These are phyloP conservation scores for Varroa destructor DNA, from an alignment of 1,140 invertebrate species.

Conservation along the genomic window DNA sequence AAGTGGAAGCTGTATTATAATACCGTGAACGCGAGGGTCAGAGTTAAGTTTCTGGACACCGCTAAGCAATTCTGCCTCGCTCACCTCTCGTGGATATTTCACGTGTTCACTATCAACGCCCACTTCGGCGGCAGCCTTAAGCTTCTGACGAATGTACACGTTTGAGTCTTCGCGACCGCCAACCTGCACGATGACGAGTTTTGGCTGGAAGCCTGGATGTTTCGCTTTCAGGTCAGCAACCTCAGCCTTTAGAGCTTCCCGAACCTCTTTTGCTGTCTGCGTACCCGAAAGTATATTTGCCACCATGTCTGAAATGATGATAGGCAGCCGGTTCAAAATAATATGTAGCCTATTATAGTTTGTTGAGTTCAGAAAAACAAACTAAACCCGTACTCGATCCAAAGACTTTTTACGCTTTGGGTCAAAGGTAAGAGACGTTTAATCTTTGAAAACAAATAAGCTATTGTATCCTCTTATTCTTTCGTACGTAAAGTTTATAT, in stretches of 20 bases:
- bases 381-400: no score
- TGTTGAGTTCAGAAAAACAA: no score
- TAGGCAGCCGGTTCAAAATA: not conserved
- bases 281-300: constrained; percentile 15
- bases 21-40: constrained; percentile 73
- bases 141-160: constrained; percentile 94
- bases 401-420: no score
- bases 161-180: constrained; percentile 93
- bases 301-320: not conserved
- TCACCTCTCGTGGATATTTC: constrained; percentile 62
- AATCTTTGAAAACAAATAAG: no score
- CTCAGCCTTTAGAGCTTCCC: constrained; percentile 27
- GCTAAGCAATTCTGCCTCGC: constrained; percentile 62
- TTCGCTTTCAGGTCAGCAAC: constrained; percentile 22
- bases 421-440: no score
- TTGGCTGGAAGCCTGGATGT: constrained; percentile 19
- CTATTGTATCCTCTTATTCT: no score
- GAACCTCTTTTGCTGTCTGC: constrained; percentile 14
- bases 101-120: constrained; percentile 72
- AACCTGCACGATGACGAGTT: constrained; percentile 47
- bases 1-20: constrained; percentile 58
- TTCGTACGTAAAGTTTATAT: no score
- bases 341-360: no score
- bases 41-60: constrained; percentile 64
- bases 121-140: constrained; percentile 77